Base-by-base conservation (phyloP, 2,113 vertebrate genomes). In the Bungarus multicinctus region DNA sequence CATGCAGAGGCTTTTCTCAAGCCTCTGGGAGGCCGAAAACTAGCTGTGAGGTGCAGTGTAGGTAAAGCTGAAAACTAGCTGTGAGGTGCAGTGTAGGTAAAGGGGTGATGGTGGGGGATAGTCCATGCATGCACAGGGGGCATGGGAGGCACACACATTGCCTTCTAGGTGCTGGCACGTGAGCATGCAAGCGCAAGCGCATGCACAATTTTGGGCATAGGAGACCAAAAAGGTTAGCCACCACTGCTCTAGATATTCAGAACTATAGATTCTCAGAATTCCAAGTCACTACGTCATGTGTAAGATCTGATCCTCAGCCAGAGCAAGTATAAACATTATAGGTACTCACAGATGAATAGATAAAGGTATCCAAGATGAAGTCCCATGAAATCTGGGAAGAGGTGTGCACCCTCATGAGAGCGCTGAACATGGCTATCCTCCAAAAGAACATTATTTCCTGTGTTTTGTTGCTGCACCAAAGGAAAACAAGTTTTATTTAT, bases 311-410 rank as follows among this genome's bases (percentile, higher is more conserved):
- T 50, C 55, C 55, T 47, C 30, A 52, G 1, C 6, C 10, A 92
- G 95, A n/a, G 7, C 57, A 30, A 0, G 0, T 85, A 9, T 3
- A 8, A 0, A 5, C 69, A 50, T 88, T 85, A 86, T 94, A 92
- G 64, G 91, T 95, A 98, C 98, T 98, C 94, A 98, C 98, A 74
- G 27, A 6, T 16, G 96, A 93, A 87, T 53, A 60, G 45, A 87
- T 2, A 54, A 93, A 4, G 1, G 95, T 88, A 1, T 89, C 74
- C 23, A 94, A 93, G 53, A 55, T 92, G 91, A 93, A 92, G 87
- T 60, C 94, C 89, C 92, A 64, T 0, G 89, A 53, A 47, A 53
- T 92, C 90, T 96, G 95, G 85, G 93, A 96, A 93, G 91, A 95
- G 43, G 88, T 96, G 55, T 95, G 93, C 89, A 89, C 43, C 86